Percentiles rank a stretch among this genome's conserved stretches.
Conservation (phyloP, 2,888 invertebrate species). For the Drosophila mercatorum region DNA sequence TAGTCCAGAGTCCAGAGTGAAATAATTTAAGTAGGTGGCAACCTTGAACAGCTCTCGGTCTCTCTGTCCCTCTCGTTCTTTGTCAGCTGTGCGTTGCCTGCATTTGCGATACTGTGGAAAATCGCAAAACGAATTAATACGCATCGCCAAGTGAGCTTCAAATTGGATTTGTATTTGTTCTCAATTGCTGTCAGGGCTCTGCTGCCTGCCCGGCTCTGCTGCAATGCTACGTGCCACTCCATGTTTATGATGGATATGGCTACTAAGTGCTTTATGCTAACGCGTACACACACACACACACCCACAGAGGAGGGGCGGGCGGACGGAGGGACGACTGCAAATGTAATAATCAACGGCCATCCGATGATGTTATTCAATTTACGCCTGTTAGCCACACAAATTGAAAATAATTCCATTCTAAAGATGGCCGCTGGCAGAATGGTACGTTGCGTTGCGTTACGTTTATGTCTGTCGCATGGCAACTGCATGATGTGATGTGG, state of each 20-base stretch:
- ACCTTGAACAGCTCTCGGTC: slow-evolving; percentile 5
- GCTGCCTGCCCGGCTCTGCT: slow-evolving; percentile 12
- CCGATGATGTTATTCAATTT: slow-evolving; percentile 49
- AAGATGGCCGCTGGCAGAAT: slow-evolving; percentile 34
- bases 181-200: slow-evolving; percentile 32
- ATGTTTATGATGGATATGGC: neutral
- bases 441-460: slow-evolving; percentile 5
- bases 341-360: slow-evolving; percentile 30
- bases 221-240: slow-evolving; percentile 37
- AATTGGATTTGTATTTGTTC: slow-evolving; percentile 41
- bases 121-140: slow-evolving; percentile 26
- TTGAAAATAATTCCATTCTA: slow-evolving; percentile 37
- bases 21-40: slow-evolving; percentile 6
- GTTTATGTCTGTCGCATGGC: slow-evolving; percentile 13
- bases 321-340: neutral
- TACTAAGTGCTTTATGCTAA: slow-evolving; percentile 1
- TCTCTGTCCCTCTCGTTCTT: neutral
- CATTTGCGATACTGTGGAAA: slow-evolving; percentile 2
- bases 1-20: slow-evolving; percentile 6
- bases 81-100: neutral
- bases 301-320: too few species aligned
- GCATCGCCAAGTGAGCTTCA: slow-evolving; percentile 25
- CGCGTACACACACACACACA: too few species aligned
- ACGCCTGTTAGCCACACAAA: slow-evolving; percentile 40
- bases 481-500: slow-evolving; percentile 21